Percentiles rank a stretch among this genome's conserved stretches.
These are phyloP conservation scores for Pseudomugil gertrudae DNA, from an alignment of 2,797 vertebrate genomes.

Conservation along the genomic window DNA sequence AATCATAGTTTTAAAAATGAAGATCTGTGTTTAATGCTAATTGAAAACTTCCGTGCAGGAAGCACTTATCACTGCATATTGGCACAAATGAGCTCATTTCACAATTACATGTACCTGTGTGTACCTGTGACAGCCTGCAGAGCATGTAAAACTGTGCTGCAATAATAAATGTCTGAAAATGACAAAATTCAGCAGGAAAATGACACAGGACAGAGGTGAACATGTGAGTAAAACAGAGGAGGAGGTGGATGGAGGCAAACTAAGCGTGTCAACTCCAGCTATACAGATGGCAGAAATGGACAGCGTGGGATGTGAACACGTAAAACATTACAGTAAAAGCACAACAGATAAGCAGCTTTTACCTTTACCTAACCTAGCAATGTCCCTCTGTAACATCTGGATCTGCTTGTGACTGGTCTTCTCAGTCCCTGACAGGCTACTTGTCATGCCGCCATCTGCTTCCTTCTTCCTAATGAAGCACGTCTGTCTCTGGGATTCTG, in stretches of 20 bases:
- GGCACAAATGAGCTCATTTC: neutral
- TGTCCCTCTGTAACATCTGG: neutral
- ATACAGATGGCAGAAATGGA: neutral
- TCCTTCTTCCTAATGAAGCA: slow-evolving; percentile 48
- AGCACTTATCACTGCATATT: neutral
- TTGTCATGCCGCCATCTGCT: slow-evolving; percentile 22
- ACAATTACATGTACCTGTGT: neutral
- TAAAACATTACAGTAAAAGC: neutral
- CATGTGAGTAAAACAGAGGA: neutral
- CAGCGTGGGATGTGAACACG: neutral
- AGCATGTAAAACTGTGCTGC: neutral
- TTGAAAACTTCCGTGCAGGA: neutral
- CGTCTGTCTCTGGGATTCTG: slow-evolving; percentile 23
- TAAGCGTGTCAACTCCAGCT: neutral
- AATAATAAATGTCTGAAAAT: neutral
- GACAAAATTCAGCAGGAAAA: neutral
- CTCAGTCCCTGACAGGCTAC: slow-evolving; percentile 1
- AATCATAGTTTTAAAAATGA: neutral
- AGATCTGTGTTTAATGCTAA: too few relatives aligned
- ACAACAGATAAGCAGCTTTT: neutral
- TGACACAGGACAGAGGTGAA: neutral
- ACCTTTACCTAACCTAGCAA: neutral
- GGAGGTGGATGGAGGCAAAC: neutral
- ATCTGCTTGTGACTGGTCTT: slow-evolving; percentile 8
- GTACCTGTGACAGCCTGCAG: neutral